phyloP scores from a whole-genome alignment of 64 coral and sea anemone genomes.

The Stichodactyla mertensii region DNA sequence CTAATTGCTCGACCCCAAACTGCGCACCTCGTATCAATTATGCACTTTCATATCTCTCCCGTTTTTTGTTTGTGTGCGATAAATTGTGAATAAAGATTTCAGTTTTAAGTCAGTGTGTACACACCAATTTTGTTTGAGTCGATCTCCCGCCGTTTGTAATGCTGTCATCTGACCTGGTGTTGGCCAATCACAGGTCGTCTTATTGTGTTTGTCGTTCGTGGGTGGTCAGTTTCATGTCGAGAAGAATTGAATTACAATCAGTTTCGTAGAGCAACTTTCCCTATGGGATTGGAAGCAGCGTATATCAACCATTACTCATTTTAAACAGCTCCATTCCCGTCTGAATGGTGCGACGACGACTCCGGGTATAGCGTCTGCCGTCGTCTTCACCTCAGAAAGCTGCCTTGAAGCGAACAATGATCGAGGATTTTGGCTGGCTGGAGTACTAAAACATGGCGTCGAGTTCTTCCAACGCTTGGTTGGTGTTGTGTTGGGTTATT shows the following conservation, averaged over 20 bases:
- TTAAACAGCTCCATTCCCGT: background rate
- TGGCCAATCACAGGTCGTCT: slow-evolving; percentile 38
- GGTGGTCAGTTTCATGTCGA: slow-evolving; percentile 72
- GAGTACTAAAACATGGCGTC: slow-evolving; percentile 35
- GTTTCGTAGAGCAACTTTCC: slow-evolving; percentile 11
- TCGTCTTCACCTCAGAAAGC: background rate
- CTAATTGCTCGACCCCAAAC: slow-evolving; percentile 5
- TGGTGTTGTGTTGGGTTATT: slow-evolving; percentile 30
- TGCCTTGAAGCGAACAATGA: background rate
- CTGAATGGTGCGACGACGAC: background rate
- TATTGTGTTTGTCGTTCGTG: slow-evolving; percentile 58
- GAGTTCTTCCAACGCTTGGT: slow-evolving; percentile 25
- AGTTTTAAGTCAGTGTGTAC: background rate
- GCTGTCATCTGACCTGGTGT: slow-evolving; percentile 43
- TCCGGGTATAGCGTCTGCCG: background rate
- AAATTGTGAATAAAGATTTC: slow-evolving; percentile 23
- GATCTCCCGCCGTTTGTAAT: slow-evolving; percentile 42
- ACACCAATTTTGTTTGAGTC: slow-evolving; percentile 38
- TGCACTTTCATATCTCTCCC: slow-evolving; percentile 16
- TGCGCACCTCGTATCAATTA: slow-evolving; percentile 46
- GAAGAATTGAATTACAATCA: slow-evolving; percentile 59
- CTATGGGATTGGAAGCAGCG: slow-evolving; percentile 10
- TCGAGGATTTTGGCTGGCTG: background rate
- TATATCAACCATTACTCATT: slow-evolving; percentile 12
- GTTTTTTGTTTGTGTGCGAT: background rate